These are phyloP conservation scores for Heliopora coerulea DNA, from an alignment of 92 coral and sea anemone genomes.

Conservation along the genomic window DNA sequence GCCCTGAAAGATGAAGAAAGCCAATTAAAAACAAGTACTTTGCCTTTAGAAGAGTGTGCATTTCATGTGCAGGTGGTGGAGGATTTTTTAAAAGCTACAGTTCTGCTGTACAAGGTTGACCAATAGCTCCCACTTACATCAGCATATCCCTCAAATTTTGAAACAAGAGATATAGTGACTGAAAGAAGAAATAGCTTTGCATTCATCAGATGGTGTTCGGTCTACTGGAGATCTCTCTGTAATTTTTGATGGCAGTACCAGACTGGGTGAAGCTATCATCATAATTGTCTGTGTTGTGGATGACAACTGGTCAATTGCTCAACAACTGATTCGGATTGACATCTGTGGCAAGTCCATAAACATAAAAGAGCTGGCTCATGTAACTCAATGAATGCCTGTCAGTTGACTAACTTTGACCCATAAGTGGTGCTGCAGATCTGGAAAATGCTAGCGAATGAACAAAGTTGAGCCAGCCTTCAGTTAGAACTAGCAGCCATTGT, in stretches of 20 bases:
- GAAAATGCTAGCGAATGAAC: conserved; percentile 35
- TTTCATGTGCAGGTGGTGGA: conserved; percentile 58
- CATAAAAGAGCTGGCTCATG: conserved; percentile 49
- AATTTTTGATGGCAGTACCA: conserved; percentile 55
- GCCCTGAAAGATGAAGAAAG: conserved; percentile 47
- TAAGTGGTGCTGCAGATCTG: conserved; percentile 41
- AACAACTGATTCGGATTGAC: conserved; percentile 53
- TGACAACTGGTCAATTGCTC: conserved; percentile 50
- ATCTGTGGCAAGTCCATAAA: conserved; percentile 54
- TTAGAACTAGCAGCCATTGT: conserved; percentile 51
- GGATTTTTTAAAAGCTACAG: conserved; percentile 56
- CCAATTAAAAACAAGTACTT: conserved; percentile 52
- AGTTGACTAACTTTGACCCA: conserved; percentile 45
- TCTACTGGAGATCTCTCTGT: conserved; percentile 34
- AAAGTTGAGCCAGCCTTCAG: conserved; percentile 22
- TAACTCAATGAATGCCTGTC: conserved; percentile 51
- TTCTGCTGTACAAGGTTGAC: conserved; percentile 53
- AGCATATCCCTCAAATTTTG: conserved; percentile 23
- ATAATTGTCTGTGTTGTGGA: conserved; percentile 53
- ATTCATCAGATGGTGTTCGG: background rate
- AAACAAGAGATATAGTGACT: conserved; percentile 32
- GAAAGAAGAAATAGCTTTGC: conserved; percentile 27
- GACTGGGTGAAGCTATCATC: conserved; percentile 59
- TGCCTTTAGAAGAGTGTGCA: conserved; percentile 52
- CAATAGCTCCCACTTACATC: conserved; percentile 58